phyloP scores from a whole-genome alignment of 2,113 vertebrate species.

The Nanorana parkeri region DNA sequence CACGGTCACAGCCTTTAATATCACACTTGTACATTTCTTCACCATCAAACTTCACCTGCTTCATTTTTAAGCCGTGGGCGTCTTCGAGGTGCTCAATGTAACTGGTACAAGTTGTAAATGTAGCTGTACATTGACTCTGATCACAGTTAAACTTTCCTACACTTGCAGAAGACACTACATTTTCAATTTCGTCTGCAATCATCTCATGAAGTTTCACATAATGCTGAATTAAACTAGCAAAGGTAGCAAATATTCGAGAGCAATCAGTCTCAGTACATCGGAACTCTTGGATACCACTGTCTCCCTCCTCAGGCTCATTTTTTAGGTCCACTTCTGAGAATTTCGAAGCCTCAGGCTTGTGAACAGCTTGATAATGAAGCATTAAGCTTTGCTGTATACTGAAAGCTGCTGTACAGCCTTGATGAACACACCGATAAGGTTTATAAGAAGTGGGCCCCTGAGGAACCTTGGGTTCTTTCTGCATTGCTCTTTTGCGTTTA shows the following conservation, averaged over 20 bases:
- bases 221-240: slow-evolving; percentile 88
- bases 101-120: slow-evolving; percentile 82
- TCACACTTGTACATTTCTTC: slow-evolving; percentile 87
- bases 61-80: slow-evolving; percentile 80
- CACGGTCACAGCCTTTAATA: slow-evolving; percentile 90
- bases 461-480: slow-evolving; percentile 72
- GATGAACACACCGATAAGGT: slow-evolving; percentile 92
- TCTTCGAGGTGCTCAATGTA: slow-evolving; percentile 86
- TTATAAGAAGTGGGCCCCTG: slow-evolving; percentile 80
- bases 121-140: slow-evolving; percentile 81
- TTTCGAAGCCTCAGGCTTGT: slow-evolving; percentile 87
- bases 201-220: slow-evolving; percentile 92
- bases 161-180: slow-evolving; percentile 75
- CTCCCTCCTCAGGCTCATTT: slow-evolving; percentile 69
- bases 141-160: slow-evolving; percentile 86
- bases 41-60: slow-evolving; percentile 73
- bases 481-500: slow-evolving; percentile 71
- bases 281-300: slow-evolving; percentile 80
- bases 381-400: slow-evolving; percentile 96
- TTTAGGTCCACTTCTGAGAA: slow-evolving; percentile 83
- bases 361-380: slow-evolving; percentile 93
- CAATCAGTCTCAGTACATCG: slow-evolving; percentile 92
- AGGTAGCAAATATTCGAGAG: slow-evolving; percentile 90
- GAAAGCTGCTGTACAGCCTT: slow-evolving; percentile 92
- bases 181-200: slow-evolving; percentile 81